Percentiles rank a stretch among this genome's conserved stretches.
phyloP scores from a whole-genome alignment of 2,888 invertebrate genomes.

The Torymus aiolomorphi region DNA sequence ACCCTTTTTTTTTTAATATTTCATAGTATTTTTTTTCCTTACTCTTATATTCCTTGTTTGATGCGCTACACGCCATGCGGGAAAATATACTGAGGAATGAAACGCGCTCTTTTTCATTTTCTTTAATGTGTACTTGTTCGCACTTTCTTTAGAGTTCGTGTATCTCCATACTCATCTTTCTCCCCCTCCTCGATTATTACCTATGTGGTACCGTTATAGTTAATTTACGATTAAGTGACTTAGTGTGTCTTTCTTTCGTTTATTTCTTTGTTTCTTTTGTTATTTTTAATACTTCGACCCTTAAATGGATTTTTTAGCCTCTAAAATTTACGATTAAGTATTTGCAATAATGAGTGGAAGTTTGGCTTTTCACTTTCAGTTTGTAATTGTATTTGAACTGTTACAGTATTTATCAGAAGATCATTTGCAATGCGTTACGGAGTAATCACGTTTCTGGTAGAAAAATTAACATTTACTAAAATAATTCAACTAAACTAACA shows the following conservation, averaged over 20 bases:
- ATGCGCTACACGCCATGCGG: conserved; percentile 19
- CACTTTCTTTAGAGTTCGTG: conserved; percentile 43
- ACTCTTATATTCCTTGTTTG: neutral
- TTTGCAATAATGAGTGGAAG: conserved; percentile 11
- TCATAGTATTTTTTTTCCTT: too few species aligned
- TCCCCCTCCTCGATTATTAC: too few species aligned
- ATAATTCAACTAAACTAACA: too few species aligned
- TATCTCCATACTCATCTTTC: neutral
- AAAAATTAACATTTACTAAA: too few species aligned
- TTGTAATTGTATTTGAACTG: too few species aligned
- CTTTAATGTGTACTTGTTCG: conserved; percentile 36
- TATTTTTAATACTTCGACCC: neutral
- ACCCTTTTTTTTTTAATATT: too few species aligned
- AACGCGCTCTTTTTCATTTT: neutral
- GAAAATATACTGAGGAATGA: conserved; percentile 42
- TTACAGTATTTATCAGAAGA: too few species aligned
- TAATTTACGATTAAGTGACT: conserved; percentile 10
- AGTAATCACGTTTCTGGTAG: too few species aligned
- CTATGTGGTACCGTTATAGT: neutral
- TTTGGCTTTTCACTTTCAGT: too few species aligned
- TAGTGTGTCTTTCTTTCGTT: conserved; percentile 24
- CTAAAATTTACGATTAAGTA: conserved; percentile 29
- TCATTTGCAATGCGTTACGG: too few species aligned
- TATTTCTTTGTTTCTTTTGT: conserved; percentile 21
- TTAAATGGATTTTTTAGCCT: neutral